Base-by-base conservation (phyloP, 2,797 vertebrate species). In the Poecilia gillii region DNA sequence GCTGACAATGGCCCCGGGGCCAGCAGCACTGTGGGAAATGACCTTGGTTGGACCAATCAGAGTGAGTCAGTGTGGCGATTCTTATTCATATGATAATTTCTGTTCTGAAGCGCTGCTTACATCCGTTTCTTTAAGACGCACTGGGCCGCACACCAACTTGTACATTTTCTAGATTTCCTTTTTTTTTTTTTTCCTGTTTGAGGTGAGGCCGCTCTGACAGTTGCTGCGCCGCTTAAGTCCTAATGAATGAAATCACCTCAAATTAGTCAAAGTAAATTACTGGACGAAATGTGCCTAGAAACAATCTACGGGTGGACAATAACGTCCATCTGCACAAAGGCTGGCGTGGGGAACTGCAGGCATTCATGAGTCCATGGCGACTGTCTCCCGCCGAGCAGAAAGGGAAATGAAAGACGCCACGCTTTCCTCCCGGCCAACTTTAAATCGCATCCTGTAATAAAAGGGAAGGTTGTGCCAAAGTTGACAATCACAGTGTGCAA, bases 21-120 rank as follows among this genome's bases (percentile, higher is more conserved):
- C 87, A 91, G 82, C 39, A 39, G 75, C 68, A 87, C 90, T 93
- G 91, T 93, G 93, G 93, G 93, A 94, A 94, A 87, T 91, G 87
- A 90, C 90, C 89, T 90, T 90, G 74, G 90, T 89, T 89, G 81
- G 91, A 78, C 88, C 87, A 89, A 91, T 93, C 86, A 86, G 85
- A 94, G 85, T 80, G 75, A 77, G 70, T 77, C 86, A 91, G 86
- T 84, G 87, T 87, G 84, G 79, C 82, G 87, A 86, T 88, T 75
- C 83, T 73, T 87, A 94, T 95, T 95, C 92, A 92, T 92, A 70
- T 76, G 46, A 76, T 76, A 76, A 76, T 76, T 68, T 36, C 20
- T 77, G 64, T 71, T 76, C 86, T 84, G 86, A 90, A 92, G 90
- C 91, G 84, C 84, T 88, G 80, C 90, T 90, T 87, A 83, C 80